Conservation (phyloP, 2,888 invertebrate species). For the Drosophila mercatorum region DNA sequence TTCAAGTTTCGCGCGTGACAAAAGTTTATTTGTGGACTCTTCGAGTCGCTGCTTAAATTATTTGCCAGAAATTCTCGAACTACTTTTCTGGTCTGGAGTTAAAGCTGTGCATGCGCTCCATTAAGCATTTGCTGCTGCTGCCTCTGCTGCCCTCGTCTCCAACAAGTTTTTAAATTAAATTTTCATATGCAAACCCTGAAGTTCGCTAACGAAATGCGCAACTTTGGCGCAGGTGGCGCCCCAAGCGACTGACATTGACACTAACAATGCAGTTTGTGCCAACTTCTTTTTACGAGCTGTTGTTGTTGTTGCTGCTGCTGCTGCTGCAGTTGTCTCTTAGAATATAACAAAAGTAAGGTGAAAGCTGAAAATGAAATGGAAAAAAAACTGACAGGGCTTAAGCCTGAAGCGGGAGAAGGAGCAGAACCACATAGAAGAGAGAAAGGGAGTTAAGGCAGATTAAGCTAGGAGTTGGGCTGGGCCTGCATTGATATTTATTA, state of each 20-base stretch:
- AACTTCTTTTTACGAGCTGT: conserved; percentile 48
- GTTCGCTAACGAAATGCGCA: conserved; percentile 23
- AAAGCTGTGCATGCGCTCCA: conserved; percentile 58
- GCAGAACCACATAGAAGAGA: background rate
- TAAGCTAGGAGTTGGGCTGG: background rate
- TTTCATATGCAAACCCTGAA: conserved; percentile 56
- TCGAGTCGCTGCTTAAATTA: conserved; percentile 17
- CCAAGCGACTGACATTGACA: conserved; percentile 64
- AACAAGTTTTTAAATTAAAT: conserved; percentile 69
- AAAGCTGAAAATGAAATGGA: conserved; percentile 17
- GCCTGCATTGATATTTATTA: no score
- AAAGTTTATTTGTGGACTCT: conserved; percentile 63
- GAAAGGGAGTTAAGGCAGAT: background rate
- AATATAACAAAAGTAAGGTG: conserved; percentile 25
- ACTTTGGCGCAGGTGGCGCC: conserved; percentile 55
- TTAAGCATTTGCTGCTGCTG: conserved; percentile 45
- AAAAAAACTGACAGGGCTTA: background rate
- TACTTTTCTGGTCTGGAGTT: conserved; percentile 46
- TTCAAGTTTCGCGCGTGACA: conserved; percentile 69
- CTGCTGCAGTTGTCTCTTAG: conserved; percentile 46
- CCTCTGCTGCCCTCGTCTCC: no score
- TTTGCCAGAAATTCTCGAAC: conserved; percentile 9
- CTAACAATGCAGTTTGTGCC: conserved; percentile 57
- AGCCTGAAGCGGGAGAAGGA: background rate
- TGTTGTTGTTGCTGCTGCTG: conserved; percentile 8